Evolutionary conservation across 2,113 vertebrate species (phyloP).

Genomic region (Cryptotis parvus): DNA sequence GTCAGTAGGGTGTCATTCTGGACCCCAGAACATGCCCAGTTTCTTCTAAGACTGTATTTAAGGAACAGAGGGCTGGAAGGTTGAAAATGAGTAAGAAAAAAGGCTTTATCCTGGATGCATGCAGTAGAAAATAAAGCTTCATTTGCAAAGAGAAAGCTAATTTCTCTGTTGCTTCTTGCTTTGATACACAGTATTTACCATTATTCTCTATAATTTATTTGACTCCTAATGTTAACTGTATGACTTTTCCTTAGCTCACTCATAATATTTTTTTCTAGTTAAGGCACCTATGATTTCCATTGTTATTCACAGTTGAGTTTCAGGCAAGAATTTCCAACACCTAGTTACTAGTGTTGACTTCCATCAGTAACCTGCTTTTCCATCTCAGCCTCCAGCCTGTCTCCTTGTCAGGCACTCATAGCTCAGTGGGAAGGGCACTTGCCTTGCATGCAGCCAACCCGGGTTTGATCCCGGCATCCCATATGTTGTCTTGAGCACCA

Average conservation of each 20-base stretch:
- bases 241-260: not conserved
- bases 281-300: not conserved
- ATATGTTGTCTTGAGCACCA: no score
- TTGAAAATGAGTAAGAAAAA: slow-evolving; percentile 3
- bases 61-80: not conserved
- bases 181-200: slow-evolving; percentile 43
- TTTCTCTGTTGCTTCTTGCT: not conserved
- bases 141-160: not conserved
- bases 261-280: not conserved
- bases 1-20: slow-evolving; percentile 1
- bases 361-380: no score
- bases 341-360: no score
- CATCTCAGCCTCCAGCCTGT: no score
- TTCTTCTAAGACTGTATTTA: not conserved
- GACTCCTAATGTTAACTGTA: not conserved
- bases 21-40: not conserved
- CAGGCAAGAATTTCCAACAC: no score
- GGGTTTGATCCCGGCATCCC: no score
- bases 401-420: no score
- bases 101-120: not conserved
- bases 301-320: no score
- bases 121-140: not conserved
- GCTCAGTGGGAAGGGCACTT: no score
- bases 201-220: not conserved
- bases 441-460: no score